phyloP scores from a whole-genome alignment of 2,797 vertebrate genomes.

The Manis javanica region DNA sequence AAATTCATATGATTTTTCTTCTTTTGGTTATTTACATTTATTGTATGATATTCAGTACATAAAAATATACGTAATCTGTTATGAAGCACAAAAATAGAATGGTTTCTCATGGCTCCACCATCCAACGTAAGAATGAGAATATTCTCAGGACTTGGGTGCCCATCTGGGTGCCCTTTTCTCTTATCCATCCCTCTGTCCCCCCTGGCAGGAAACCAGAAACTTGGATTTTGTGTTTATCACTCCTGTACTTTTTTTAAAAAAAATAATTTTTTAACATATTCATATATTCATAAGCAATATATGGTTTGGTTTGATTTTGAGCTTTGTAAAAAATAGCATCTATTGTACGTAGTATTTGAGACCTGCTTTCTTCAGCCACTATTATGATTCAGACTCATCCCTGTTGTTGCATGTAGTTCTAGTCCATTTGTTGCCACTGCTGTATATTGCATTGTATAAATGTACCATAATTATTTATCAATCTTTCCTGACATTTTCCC shows the following conservation, averaged over 20 bases:
- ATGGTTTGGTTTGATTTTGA: neutral
- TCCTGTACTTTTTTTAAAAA: neutral
- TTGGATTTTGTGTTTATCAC: neutral
- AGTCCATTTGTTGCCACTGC: neutral
- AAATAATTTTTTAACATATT: neutral
- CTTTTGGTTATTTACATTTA: neutral
- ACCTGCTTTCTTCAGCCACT: neutral
- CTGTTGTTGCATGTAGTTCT: fast-evolving
- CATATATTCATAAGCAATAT: neutral
- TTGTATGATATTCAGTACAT: neutral
- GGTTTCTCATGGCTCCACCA: fast-evolving
- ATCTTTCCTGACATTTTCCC: neutral
- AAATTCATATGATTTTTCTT: neutral
- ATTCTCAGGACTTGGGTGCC: too few species aligned
- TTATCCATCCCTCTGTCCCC: fast-evolving
- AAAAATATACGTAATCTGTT: neutral
- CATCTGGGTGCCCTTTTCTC: neutral
- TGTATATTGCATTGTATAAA: neutral
- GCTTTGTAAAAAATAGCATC: neutral
- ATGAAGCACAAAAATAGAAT: neutral
- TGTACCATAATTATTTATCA: too few species aligned
- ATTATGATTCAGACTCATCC: neutral
- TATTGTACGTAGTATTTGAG: fast-evolving
- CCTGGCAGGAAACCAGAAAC: neutral
- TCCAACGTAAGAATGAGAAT: neutral